Percentiles rank a stretch among this genome's conserved stretches.
phyloP scores from a whole-genome alignment of 2,113 vertebrate species.

The Choloepus hoffmanni region DNA sequence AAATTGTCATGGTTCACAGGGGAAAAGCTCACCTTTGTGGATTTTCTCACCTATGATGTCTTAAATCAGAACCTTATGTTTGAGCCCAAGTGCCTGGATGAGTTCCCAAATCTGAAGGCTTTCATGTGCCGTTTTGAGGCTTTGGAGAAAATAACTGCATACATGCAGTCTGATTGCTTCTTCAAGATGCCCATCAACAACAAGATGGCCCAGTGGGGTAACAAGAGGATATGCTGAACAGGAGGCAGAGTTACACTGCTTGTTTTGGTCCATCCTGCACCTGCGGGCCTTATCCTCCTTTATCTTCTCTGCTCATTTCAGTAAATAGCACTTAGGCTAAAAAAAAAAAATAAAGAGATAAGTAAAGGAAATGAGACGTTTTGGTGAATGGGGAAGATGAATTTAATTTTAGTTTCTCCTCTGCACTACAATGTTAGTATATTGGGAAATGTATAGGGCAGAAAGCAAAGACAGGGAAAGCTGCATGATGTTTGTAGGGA shows the following conservation, averaged over 20 bases:
- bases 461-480: background rate
- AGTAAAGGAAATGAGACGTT: constrained; percentile 13
- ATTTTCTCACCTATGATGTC: constrained; percentile 95
- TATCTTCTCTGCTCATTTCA: constrained; percentile 52
- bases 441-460: background rate
- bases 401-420: constrained; percentile 36
- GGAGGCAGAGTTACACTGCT: too few relatives aligned
- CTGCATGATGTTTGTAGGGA: background rate
- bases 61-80: constrained; percentile 94
- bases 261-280: background rate
- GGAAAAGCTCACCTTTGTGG: constrained; percentile 95
- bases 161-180: constrained; percentile 90
- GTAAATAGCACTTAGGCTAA: constrained; percentile 64
- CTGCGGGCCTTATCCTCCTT: background rate
- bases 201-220: constrained; percentile 88
- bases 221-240: constrained; percentile 77
- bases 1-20: constrained; percentile 87
- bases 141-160: constrained; percentile 92
- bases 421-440: background rate
- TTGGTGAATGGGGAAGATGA: background rate
- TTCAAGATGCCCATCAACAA: constrained; percentile 88
- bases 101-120: constrained; percentile 92
- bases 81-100: constrained; percentile 91
- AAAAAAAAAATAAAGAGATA: too few relatives aligned
- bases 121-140: constrained; percentile 93